A percentile compares a stretch with the other conserved stretches of the same genome.
Conservation (phyloP, 2,113 vertebrate genomes). For the Microcebus griseorufus region DNA sequence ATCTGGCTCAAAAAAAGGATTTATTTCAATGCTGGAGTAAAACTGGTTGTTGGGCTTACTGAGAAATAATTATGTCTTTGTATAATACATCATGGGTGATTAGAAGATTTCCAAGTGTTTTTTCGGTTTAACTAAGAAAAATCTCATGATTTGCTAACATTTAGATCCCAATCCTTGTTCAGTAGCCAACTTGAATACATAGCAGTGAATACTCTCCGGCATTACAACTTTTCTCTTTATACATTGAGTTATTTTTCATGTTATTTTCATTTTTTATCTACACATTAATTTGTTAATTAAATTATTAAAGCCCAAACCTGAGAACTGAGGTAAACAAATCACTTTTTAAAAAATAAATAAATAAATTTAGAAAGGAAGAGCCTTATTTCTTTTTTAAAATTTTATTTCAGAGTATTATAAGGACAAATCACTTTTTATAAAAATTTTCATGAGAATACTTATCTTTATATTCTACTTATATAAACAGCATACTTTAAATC, state of each 20-base stretch:
- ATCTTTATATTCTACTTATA: conserved; percentile 4
- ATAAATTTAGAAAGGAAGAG: background rate
- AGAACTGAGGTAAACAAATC: background rate
- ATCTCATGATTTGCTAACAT: background rate
- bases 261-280: background rate
- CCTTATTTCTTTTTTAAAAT: too few species aligned
- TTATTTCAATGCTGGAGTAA: background rate
- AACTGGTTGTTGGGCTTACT: background rate
- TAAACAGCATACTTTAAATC: background rate
- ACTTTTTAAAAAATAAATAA: background rate
- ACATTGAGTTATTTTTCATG: background rate
- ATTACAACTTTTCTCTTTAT: background rate
- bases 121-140: conserved; percentile 21
- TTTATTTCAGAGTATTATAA: too few species aligned
- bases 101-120: background rate
- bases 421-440: background rate
- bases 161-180: background rate
- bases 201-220: background rate
- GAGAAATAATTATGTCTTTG: background rate
- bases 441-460: conserved; percentile 33
- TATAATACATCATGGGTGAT: background rate
- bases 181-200: background rate
- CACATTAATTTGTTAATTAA: conserved; percentile 29
- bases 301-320: background rate
- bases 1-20: background rate